Evolutionary conservation across 2,888 invertebrate species (phyloP), one percentile per base, ranked within the genome.

Genomic region (Ecliptopera silaceata): DNA sequence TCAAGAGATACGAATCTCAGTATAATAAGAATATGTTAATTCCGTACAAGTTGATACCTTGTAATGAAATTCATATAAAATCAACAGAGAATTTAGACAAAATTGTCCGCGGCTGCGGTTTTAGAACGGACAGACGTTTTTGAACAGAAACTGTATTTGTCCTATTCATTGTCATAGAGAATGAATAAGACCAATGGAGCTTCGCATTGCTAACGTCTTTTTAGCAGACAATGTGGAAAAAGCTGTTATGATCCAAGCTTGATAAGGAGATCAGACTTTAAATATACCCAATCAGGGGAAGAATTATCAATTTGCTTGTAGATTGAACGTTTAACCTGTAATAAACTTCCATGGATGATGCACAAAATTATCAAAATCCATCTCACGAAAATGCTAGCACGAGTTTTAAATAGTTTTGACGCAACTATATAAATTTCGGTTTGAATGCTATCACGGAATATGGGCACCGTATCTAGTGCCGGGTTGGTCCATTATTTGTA

Each of bases 401-500:
- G 3, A 43, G 12, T 42, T 34, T 42, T 18, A 31, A 3, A 42
- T 29, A 42, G 34, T 46, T 17, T 55, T 50, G 43, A 31, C 29
- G 18, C 26, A 50, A 50, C 15, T 29, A 50, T 29, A 34, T 18
- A 13, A 44, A 43, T 51, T 26, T 38, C 29, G 20, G 36, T 31
- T 47, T 26, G 20, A 4, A 3, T 20, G 20, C 20, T 51, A 42
- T 34, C 31, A 34, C 41, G 32, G 45, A 42, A 26, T 46, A 51
- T 56, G 47, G 57, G 39, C 52, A 41, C 26, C 36, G 56, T 22
- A 39, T 17, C 38, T 31, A 18, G 46, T 45, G 48, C 66, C 65
- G 70, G 69, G 69, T n/a, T 70, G 75, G 74, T 79, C 74, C 75
- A 77, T 79, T 75, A 34, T 73, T 69, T 80, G 80, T 82, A 82